These are phyloP conservation scores for Morone saxatilis DNA, from an alignment of 2,113 vertebrate genomes.

Conservation along the genomic window DNA sequence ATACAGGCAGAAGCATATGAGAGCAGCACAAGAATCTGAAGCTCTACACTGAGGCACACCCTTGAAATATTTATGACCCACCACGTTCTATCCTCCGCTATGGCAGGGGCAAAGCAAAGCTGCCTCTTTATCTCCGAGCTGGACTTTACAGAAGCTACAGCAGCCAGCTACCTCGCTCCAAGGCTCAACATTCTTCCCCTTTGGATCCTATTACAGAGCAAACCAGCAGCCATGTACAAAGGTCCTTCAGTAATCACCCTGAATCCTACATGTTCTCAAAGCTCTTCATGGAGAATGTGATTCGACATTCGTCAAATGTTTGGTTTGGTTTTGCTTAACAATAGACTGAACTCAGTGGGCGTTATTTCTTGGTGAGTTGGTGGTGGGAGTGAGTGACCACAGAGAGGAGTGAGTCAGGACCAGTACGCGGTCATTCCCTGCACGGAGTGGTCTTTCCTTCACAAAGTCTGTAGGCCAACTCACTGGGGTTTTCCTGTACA, in stretches of 20 bases:
- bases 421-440: slow-evolving; percentile 15
- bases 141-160: slow-evolving; percentile 55
- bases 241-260: slow-evolving; percentile 38
- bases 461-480: slow-evolving; percentile 23
- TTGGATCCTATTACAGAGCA: slow-evolving; percentile 65
- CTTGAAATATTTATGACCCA: slow-evolving; percentile 79
- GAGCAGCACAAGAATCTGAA: slow-evolving; percentile 57
- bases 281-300: slow-evolving; percentile 37
- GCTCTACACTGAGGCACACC: slow-evolving; percentile 66
- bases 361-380: slow-evolving; percentile 37
- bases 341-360: slow-evolving; percentile 29
- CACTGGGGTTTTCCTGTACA: slow-evolving; percentile 61
- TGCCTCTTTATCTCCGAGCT: slow-evolving; percentile 51
- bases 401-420: slow-evolving; percentile 46
- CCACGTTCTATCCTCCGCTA: slow-evolving; percentile 57
- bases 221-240: slow-evolving; percentile 56
- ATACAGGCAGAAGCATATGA: slow-evolving; percentile 34
- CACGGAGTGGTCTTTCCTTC: slow-evolving; percentile 27
- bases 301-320: slow-evolving; percentile 53
- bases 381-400: slow-evolving; percentile 52
- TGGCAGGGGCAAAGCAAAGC: slow-evolving; percentile 52
- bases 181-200: slow-evolving; percentile 65
- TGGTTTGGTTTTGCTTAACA: slow-evolving; percentile 57
- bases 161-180: slow-evolving; percentile 25
- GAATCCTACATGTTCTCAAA: slow-evolving; percentile 60